Evolutionary conservation across 1,140 invertebrate species (phyloP).

Genomic region (Drosophila asahinai): DNA sequence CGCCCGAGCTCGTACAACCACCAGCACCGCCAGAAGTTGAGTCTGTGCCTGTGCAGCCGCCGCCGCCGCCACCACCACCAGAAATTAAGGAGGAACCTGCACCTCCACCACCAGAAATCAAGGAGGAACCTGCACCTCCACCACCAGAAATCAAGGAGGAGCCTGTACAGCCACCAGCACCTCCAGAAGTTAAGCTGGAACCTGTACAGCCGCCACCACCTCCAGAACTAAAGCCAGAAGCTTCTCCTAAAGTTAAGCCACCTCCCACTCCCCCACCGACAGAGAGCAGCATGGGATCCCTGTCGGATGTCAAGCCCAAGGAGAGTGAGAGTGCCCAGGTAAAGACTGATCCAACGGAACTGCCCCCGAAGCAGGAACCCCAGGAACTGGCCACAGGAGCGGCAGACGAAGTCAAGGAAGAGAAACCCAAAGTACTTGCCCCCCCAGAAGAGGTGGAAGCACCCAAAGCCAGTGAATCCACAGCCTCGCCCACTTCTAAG

Average conservation of each 20-base stretch:
- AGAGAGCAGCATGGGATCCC: slow-evolving; percentile 1
- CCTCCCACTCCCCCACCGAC: not conserved
- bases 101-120: slow-evolving; percentile 9
- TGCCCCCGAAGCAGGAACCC: not conserved
- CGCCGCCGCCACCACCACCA: not conserved
- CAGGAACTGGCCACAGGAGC: not conserved
- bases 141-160: not conserved
- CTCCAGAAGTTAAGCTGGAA: slow-evolving; percentile 10
- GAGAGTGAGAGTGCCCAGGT: not conserved
- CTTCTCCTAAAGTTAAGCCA: not conserved
- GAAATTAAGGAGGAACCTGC: slow-evolving; percentile 1
- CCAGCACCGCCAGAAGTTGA: not conserved
- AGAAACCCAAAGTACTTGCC: not conserved
- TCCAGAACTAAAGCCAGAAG: not conserved
- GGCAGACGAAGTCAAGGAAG: not conserved
- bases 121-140: slow-evolving; percentile 3
- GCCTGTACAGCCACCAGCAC: slow-evolving; percentile 27
- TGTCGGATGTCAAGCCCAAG: not conserved
- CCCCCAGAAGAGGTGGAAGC: not conserved
- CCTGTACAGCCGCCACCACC: slow-evolving; percentile 18
- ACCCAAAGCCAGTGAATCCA: slow-evolving; percentile 29
- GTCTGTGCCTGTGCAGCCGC: no score
- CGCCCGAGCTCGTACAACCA: slow-evolving; percentile 4
- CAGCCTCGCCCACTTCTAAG: slow-evolving; percentile 56
- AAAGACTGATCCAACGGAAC: not conserved